Percentiles rank a stretch among this genome's conserved stretches.
phyloP scores from a whole-genome alignment of 2,113 vertebrate genomes.

The Chrysemys picta region DNA sequence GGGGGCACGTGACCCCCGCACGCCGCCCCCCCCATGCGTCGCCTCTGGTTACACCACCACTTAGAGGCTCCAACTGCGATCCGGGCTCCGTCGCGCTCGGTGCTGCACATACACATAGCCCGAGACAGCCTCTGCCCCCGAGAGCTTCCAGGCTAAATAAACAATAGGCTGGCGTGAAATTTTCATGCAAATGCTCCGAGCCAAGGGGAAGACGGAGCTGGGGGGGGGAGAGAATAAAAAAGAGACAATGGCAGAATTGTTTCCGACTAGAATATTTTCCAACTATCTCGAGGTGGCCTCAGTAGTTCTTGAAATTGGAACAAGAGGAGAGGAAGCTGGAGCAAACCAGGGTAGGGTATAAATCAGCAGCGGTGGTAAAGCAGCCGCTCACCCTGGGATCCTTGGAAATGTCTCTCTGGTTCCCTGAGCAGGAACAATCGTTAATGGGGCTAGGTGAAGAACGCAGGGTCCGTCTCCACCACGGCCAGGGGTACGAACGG shows the following conservation, averaged over 20 bases:
- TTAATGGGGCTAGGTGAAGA: neutral
- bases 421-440: neutral
- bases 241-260: neutral
- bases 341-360: neutral
- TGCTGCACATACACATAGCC: rapidly evolving
- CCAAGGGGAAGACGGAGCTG: neutral
- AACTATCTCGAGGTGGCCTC: neutral
- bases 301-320: neutral
- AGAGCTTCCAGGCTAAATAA: neutral
- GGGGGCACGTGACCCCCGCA: too few species aligned
- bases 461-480: neutral
- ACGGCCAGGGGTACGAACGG: neutral
- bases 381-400: neutral
- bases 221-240: neutral
- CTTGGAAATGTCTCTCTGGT: neutral
- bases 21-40: too few species aligned
- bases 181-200: neutral
- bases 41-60: neutral
- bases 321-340: neutral
- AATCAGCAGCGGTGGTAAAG: neutral
- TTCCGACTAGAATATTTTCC: neutral
- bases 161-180: neutral
- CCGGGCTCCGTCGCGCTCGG: rapidly evolving
- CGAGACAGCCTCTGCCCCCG: neutral
- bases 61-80: rapidly evolving